Base-by-base conservation (phyloP, 2,888 invertebrate species). In the Acleris literana region DNA sequence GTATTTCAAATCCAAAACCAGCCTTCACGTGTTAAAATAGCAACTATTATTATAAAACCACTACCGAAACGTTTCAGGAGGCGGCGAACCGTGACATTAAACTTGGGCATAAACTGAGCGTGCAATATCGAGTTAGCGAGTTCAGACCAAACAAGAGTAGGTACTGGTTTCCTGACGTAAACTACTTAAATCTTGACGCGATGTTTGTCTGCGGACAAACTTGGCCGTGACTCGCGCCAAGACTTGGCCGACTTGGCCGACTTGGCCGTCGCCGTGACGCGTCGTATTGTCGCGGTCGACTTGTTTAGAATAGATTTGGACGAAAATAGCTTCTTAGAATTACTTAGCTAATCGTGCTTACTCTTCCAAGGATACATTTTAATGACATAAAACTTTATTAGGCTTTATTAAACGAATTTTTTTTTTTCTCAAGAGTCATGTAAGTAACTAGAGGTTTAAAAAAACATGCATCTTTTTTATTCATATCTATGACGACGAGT, bases 111-210 rank as follows among this genome's bases (percentile, higher is more conserved):
- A 86, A 91, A 91, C 86, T 85, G 90, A 87, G 88, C 90, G 86
- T 84, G 88, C 86, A 82, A 87, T 87, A 88, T 87, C 88, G 85
- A 90, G 91, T 90, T 89, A 90, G 87, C 80, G 79, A 87, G 80
- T 86, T 83, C 74, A 61, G 70, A 71, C 85, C 85, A 86, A 86
- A 86, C 86, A 85, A 83, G 84, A 79, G 77, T n/a, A n/a, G n/a
- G n/a, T 69, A 72, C 82, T 77, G 83, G 85, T 82, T 87, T 84
- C 85, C 84, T 80, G 82, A 75, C 81, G 83, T 86, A 88, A 90
- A 91, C 90, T 88, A 90, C 90, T 92, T 90, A 90, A 87, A 89
- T 87, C 87, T 88, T 86, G 86, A 84, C 83, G 83, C 83, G 80
- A 51, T 66, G 66, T 66, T 66, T 66, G 66, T 62, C 61, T 66